These are phyloP conservation scores for Carollia perspicillata DNA, from an alignment of 2,113 vertebrate species.

Conservation along the genomic window DNA sequence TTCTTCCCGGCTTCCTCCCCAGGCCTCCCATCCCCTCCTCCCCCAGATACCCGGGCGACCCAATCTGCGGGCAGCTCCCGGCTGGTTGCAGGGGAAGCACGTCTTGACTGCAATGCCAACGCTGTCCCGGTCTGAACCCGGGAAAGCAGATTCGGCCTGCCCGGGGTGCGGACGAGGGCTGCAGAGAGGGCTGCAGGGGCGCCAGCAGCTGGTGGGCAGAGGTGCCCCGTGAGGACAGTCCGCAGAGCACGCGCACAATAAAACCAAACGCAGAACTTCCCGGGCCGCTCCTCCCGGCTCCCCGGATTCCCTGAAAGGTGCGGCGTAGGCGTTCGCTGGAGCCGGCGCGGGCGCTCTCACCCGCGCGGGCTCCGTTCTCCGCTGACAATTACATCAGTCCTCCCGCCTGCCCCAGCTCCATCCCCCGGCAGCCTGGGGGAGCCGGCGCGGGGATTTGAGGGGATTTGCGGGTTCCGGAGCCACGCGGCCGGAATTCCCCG, in stretches of 20 bases:
- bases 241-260: constrained; percentile 60
- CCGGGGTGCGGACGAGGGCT: not conserved
- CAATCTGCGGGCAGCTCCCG: constrained; percentile 46
- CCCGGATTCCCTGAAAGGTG: constrained; percentile 53
- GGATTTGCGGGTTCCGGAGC: not conserved
- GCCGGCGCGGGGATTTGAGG: not conserved
- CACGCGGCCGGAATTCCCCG: constrained; percentile 46
- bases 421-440: constrained; percentile 24
- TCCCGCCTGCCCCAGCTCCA: constrained; percentile 22
- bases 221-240: constrained; percentile 40
- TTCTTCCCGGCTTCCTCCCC: constrained; percentile 51
- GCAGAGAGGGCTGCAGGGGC: constrained; percentile 33
- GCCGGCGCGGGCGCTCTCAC: not conserved
- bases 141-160: not conserved
- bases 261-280: constrained; percentile 65
- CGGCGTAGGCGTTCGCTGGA: constrained; percentile 58
- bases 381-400: constrained; percentile 72
- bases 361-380: constrained; percentile 34
- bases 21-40: constrained; percentile 37
- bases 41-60: constrained; percentile 51
- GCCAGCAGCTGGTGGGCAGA: not conserved
- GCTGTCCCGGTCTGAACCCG: constrained; percentile 33
- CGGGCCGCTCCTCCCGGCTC: constrained; percentile 32
- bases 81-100: constrained; percentile 52
- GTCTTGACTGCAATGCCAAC: constrained; percentile 68